Evolutionary conservation across 2,113 vertebrate species (phyloP).

Genomic region (Trogon surrucura): DNA sequence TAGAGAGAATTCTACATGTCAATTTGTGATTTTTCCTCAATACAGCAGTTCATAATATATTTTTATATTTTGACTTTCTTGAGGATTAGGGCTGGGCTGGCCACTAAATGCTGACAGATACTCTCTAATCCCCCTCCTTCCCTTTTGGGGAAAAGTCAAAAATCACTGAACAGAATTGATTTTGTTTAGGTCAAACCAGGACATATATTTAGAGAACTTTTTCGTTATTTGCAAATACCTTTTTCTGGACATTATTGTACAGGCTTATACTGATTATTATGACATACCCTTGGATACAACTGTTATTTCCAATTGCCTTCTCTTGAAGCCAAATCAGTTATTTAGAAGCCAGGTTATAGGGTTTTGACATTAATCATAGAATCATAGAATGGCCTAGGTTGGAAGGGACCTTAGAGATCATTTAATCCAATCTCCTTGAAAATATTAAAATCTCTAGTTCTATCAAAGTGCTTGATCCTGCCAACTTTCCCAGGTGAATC

Average conservation of each 20-base stretch:
- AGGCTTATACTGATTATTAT: constrained; percentile 26
- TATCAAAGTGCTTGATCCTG: neutral
- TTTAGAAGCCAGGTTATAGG: constrained; percentile 15
- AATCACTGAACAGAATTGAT: no score
- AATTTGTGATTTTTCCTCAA: constrained; percentile 6
- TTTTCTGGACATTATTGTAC: neutral
- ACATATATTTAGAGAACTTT: neutral
- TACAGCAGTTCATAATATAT: neutral
- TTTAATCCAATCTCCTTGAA: neutral
- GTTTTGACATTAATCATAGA: neutral
- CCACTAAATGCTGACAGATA: no score
- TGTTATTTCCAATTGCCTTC: neutral
- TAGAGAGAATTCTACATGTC: neutral
- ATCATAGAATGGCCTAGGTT: no score
- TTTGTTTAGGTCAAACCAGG: no score
- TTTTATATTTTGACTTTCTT: constrained; percentile 12
- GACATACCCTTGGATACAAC: neutral
- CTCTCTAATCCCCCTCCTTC: no score
- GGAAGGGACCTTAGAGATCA: no score
- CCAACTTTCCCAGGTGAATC: neutral
- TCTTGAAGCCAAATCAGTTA: constrained; percentile 13
- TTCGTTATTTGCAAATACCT: constrained; percentile 9
- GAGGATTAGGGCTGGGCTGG: no score
- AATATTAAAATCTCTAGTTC: constrained; percentile 9
- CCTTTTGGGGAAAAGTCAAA: no score